phyloP scores from a whole-genome alignment of 2,797 vertebrate genomes.

The Pristis pectinata region DNA sequence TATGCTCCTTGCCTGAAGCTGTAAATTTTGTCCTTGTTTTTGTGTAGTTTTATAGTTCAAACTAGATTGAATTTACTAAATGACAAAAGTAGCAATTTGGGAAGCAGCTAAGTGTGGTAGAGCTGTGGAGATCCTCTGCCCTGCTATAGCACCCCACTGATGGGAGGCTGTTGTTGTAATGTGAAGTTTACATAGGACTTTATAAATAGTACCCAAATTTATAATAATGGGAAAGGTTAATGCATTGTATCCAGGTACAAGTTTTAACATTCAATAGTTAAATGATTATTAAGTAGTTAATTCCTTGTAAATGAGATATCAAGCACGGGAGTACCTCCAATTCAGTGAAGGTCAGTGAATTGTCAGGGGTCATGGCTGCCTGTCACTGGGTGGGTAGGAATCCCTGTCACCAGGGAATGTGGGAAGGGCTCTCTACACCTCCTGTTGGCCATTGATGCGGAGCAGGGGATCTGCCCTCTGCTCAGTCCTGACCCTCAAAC shows the following conservation, averaged over 20 bases:
- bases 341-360: too few species aligned
- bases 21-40: neutral
- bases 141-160: neutral
- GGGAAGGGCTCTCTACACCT: too few species aligned
- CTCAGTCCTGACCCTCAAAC: neutral
- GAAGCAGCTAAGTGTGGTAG: neutral
- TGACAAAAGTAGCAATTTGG: neutral
- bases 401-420: too few species aligned
- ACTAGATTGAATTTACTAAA: too few species aligned
- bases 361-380: too few species aligned
- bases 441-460: neutral
- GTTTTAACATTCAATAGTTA: neutral
- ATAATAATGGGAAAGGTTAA: neutral
- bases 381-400: too few species aligned
- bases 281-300: too few species aligned
- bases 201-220: too few species aligned
- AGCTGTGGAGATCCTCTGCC: neutral
- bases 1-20: neutral
- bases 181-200: neutral
- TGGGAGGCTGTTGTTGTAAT: neutral
- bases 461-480: neutral
- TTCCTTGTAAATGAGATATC: too few species aligned
- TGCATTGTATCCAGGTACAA: neutral
- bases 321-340: too few species aligned
- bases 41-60: neutral